These are phyloP conservation scores for Nebria salina DNA, from an alignment of 2,888 invertebrate genomes.

Conservation along the genomic window DNA sequence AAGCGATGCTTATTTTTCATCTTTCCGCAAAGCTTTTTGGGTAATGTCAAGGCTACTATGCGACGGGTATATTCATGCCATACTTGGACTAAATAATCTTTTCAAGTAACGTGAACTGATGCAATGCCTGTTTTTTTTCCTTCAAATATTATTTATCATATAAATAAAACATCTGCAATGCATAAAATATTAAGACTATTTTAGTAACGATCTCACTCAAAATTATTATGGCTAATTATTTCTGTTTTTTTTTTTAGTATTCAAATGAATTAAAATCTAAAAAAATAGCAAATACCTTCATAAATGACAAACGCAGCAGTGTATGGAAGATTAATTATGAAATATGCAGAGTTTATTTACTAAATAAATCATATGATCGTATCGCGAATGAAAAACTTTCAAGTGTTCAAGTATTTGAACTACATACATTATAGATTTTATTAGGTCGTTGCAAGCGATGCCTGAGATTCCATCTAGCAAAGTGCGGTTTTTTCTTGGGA, in stretches of 20 bases:
- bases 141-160: too few relatives aligned
- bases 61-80: neutral
- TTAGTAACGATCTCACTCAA: too few relatives aligned
- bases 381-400: neutral
- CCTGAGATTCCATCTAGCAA: slow-evolving; percentile 26
- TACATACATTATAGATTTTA: slow-evolving; percentile 8
- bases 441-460: neutral
- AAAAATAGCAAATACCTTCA: too few relatives aligned
- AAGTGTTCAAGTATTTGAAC: neutral
- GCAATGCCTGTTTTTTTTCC: too few relatives aligned
- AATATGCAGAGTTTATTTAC: neutral
- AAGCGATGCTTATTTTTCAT: slow-evolving; percentile 36
- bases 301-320: neutral
- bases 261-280: too few relatives aligned
- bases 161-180: too few relatives aligned
- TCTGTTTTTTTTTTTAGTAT: too few relatives aligned
- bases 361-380: neutral
- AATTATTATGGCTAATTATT: too few relatives aligned
- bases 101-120: neutral
- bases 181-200: too few relatives aligned
- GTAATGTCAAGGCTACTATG: slow-evolving; percentile 14
- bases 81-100: neutral
- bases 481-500: slow-evolving; percentile 22
- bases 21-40: slow-evolving; percentile 33
- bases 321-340: neutral